Conservation (phyloP, 2,113 vertebrate genomes). For the Myrmecophaga tridactyla region DNA sequence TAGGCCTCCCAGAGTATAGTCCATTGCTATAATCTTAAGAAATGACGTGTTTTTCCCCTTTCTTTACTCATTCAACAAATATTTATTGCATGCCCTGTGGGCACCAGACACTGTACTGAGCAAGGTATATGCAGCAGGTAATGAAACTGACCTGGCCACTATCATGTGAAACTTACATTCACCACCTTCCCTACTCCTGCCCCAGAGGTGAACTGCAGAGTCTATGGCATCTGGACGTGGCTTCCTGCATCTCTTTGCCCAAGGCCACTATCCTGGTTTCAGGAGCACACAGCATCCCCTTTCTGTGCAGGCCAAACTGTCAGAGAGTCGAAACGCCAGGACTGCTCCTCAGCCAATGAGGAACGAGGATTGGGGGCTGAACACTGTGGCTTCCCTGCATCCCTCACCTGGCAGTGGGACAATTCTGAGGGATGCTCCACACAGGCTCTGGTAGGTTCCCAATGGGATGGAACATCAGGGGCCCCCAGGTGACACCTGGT, state of each 20-base stretch:
- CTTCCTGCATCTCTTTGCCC: background rate
- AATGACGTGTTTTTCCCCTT: background rate
- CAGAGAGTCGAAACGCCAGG: background rate
- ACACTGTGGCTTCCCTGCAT: background rate
- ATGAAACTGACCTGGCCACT: too few relatives aligned
- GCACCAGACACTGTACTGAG: background rate
- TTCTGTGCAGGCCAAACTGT: background rate
- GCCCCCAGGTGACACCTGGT: background rate
- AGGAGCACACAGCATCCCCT: background rate
- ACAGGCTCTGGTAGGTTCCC: background rate
- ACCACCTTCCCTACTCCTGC: background rate
- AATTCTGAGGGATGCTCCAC: background rate
- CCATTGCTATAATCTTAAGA: background rate
- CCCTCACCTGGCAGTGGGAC: too few relatives aligned
- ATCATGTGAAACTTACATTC: background rate
- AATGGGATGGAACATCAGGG: background rate
- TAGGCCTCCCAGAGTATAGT: background rate
- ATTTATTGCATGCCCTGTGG: background rate
- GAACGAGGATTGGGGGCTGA: rapidly evolving
- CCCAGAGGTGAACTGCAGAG: background rate
- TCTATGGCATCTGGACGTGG: background rate
- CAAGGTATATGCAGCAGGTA: background rate
- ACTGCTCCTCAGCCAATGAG: background rate
- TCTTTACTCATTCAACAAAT: background rate
- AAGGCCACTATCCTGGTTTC: background rate